Conservation (phyloP, 2,113 vertebrate species). For the Hydrochoerus hydrochaeris region DNA sequence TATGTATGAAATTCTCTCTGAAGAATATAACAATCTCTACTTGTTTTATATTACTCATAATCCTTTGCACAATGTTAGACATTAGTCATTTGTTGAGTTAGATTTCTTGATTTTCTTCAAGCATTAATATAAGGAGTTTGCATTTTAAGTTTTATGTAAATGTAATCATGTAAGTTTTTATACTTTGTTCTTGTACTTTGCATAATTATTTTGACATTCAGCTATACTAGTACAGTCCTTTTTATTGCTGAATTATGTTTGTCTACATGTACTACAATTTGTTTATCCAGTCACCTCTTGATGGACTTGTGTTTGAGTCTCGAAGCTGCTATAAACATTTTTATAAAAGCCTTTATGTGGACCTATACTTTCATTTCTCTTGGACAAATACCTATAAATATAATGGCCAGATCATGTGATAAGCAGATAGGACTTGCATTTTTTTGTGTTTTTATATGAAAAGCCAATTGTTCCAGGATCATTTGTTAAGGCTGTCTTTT, state of each 20-base stretch:
- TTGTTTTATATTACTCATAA: conserved; percentile 29
- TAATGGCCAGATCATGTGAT: background rate
- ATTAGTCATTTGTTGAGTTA: conserved; percentile 1
- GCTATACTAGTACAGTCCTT: background rate
- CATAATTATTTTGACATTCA: conserved; percentile 33
- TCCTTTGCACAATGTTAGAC: background rate
- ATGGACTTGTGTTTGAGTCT: conserved; percentile 16
- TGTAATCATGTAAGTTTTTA: background rate
- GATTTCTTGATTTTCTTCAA: conserved; percentile 28
- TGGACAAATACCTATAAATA: background rate
- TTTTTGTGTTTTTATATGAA: background rate
- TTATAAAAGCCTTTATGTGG: background rate
- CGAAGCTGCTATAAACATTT: background rate
- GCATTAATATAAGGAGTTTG: background rate
- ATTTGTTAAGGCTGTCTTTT: background rate
- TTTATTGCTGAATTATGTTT: conserved; percentile 38
- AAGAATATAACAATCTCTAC: background rate
- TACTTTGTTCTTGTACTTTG: background rate
- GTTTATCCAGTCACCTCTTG: background rate
- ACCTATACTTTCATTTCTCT: background rate
- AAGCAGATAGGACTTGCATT: background rate
- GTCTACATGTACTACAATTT: background rate
- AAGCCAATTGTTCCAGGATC: background rate
- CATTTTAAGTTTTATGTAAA: conserved; percentile 27
- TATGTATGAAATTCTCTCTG: background rate